These are phyloP conservation scores for Xestia c-nigrum DNA, from an alignment of 2,888 invertebrate genomes.

Conservation along the genomic window DNA sequence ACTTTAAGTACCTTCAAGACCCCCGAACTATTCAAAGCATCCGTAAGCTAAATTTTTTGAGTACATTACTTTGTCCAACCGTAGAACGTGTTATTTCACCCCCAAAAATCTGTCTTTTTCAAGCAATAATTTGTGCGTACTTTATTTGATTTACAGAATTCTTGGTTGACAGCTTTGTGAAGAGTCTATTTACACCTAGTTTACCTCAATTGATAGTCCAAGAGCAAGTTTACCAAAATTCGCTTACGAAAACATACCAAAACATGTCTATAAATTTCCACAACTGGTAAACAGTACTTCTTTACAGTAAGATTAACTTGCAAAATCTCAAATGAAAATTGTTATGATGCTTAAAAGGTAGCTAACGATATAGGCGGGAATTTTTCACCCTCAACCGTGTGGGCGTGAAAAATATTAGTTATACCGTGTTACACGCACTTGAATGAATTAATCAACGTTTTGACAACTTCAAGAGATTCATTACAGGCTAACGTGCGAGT, in stretches of 20 bases:
- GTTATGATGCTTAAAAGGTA: constrained; percentile 2
- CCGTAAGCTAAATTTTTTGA: too few species aligned
- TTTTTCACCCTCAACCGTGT: constrained; percentile 24
- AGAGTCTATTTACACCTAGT: background rate
- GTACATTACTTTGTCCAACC: too few species aligned
- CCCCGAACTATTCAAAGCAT: too few species aligned
- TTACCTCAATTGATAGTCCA: background rate
- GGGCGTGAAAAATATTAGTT: constrained; percentile 39
- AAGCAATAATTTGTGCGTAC: too few species aligned
- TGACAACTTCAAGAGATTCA: constrained; percentile 41
- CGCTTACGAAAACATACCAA: background rate
- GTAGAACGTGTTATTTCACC: too few species aligned
- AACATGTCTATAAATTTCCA: background rate
- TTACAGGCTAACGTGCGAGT: constrained; percentile 2
- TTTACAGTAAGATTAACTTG: background rate
- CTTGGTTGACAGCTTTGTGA: background rate
- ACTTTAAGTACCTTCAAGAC: too few species aligned
- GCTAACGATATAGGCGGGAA: constrained; percentile 21
- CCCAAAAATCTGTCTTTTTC: too few species aligned
- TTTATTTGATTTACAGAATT: too few species aligned
- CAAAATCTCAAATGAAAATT: constrained; percentile 1
- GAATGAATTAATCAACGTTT: constrained; percentile 55
- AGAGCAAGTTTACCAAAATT: background rate
- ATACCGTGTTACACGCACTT: constrained; percentile 33
- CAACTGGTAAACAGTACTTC: background rate